Percentiles rank a stretch among this genome's conserved stretches.
phyloP scores from a whole-genome alignment of 2,113 vertebrate species.

The Chrysochloris asiatica region DNA sequence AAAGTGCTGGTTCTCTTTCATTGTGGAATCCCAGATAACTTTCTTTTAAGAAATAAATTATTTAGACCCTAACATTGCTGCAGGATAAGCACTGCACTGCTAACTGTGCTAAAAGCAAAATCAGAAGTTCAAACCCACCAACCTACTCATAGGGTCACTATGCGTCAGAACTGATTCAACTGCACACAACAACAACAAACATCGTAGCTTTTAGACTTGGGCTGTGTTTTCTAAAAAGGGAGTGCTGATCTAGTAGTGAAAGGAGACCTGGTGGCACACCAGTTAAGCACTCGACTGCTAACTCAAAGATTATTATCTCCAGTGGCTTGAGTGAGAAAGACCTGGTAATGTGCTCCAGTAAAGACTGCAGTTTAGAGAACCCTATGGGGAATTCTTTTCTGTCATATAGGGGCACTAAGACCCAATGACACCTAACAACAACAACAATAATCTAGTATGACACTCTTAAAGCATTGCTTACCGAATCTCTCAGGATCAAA shows the following conservation, averaged over 20 bases:
- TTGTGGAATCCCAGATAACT: slow-evolving; percentile 27
- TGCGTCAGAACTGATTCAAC: too few species aligned
- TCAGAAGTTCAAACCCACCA: too few species aligned
- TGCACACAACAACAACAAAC: too few species aligned
- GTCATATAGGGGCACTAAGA: not conserved
- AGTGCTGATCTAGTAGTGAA: not conserved
- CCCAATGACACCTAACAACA: not conserved
- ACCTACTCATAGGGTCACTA: too few species aligned
- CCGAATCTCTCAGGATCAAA: slow-evolving; percentile 5
- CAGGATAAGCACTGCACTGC: too few species aligned
- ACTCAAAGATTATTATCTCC: too few species aligned
- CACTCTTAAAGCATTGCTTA: not conserved
- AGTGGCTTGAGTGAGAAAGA: not conserved
- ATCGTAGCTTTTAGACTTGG: not conserved
- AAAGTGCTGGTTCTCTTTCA: slow-evolving; percentile 56
- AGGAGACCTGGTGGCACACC: not conserved
- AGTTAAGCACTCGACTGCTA: too few species aligned
- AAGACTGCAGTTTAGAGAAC: not conserved
- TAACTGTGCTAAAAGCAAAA: too few species aligned
- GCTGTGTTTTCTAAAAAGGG: not conserved
- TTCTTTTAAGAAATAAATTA: not conserved
- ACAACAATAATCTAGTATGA: not conserved
- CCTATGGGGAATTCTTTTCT: not conserved
- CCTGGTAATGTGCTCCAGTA: not conserved
- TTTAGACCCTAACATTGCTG: too few species aligned